A percentile compares a stretch with the other conserved stretches of the same genome.
Conservation (phyloP, 2,888 invertebrate species). For the Drosophila neoperkinsi region DNA sequence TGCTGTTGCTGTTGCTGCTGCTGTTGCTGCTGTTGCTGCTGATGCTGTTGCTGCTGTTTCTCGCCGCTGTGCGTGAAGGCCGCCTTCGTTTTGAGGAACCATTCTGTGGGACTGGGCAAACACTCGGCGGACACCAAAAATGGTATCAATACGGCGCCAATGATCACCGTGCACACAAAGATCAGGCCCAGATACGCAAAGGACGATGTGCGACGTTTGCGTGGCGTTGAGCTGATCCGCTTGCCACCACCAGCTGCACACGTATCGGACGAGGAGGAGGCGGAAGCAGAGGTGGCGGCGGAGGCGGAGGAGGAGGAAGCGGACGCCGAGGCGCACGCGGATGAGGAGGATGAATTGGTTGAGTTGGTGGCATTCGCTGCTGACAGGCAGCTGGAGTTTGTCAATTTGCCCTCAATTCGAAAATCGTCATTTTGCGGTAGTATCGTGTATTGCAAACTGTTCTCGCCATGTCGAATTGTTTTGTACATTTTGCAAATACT, state of each 20-base stretch:
- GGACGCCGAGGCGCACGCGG: constrained; percentile 66
- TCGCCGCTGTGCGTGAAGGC: constrained; percentile 69
- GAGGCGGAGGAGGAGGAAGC: constrained; percentile 62
- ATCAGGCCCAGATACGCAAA: constrained; percentile 84
- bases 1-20: not conserved
- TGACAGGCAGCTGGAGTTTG: constrained; percentile 86
- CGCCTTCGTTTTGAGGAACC: constrained; percentile 84
- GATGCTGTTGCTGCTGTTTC: constrained; percentile 13
- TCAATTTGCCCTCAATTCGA: constrained; percentile 87
- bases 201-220: constrained; percentile 83
- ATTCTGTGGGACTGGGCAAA: constrained; percentile 83
- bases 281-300: constrained; percentile 16
- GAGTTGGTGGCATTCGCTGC: constrained; percentile 82
- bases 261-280: constrained; percentile 3
- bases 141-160: constrained; percentile 84
- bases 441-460: constrained; percentile 91
- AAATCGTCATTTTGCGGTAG: constrained; percentile 90
- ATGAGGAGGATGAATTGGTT: constrained; percentile 74
- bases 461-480: constrained; percentile 91
- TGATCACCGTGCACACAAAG: constrained; percentile 84
- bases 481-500: constrained; percentile 87
- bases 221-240: constrained; percentile 28
- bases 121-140: constrained; percentile 84
- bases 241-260: constrained; percentile 6
- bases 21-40: not conserved